Evolutionary conservation across 2,113 vertebrate species (phyloP).

Genomic region (Podocnemis expansa): DNA sequence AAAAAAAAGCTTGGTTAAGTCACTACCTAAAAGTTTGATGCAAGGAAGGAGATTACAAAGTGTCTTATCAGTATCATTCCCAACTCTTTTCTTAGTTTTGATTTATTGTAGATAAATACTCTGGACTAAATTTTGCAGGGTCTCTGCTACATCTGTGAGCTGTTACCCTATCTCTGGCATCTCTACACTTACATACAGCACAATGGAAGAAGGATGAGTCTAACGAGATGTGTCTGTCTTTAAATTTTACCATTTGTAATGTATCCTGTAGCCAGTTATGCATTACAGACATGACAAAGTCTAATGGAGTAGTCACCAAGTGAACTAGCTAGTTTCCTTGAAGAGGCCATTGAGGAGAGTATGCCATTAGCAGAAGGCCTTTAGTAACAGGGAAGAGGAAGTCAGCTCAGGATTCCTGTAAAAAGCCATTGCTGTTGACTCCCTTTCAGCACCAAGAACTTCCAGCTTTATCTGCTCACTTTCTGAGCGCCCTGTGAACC

Average conservation of each 20-base stretch:
- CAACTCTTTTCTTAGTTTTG: background rate
- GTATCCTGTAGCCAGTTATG: background rate
- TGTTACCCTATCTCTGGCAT: too few relatives aligned
- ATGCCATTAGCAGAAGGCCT: background rate
- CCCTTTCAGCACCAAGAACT: background rate
- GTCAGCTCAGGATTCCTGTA: background rate
- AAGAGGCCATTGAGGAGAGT: background rate
- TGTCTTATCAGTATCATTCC: background rate
- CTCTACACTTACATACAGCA: background rate
- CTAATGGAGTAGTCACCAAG: background rate
- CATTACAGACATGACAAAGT: background rate
- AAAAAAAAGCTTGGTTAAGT: conserved; percentile 26
- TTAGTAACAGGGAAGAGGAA: background rate
- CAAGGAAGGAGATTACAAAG: background rate
- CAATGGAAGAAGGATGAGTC: background rate
- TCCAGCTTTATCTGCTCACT: background rate
- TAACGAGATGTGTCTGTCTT: background rate
- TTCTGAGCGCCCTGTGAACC: background rate
- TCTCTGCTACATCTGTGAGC: background rate
- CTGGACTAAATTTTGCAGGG: background rate
- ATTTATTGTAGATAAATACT: background rate
- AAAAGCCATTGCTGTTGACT: background rate
- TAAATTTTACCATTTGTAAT: background rate
- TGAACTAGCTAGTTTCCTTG: background rate
- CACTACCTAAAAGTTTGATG: background rate